These are phyloP conservation scores for Sceliomorpha sp. DNA, from an alignment of 2,888 invertebrate species.

Conservation along the genomic window DNA sequence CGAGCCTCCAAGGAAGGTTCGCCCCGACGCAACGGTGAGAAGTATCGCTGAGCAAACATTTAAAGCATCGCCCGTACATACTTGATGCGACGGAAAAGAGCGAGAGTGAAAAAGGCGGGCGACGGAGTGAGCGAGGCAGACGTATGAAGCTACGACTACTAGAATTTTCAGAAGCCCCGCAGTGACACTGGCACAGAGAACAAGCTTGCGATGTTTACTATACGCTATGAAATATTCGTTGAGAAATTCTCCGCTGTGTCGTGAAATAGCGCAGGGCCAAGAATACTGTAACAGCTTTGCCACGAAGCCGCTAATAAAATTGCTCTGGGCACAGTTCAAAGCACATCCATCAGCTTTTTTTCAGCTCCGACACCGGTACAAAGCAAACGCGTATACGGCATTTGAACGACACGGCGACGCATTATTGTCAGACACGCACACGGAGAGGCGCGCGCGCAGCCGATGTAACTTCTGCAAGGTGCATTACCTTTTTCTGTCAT, in stretches of 20 bases:
- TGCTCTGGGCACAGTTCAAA: conserved; percentile 32
- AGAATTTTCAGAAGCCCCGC: conserved; percentile 32
- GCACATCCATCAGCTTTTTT: conserved; percentile 38
- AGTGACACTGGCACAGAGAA: conserved; percentile 1
- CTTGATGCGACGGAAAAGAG: conserved; percentile 22
- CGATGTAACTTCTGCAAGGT: conserved; percentile 17
- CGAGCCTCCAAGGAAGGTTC: conserved; percentile 20
- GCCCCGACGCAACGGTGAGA: conserved; percentile 43
- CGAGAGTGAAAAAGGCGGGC: conserved; percentile 6
- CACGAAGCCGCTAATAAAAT: conserved; percentile 47
- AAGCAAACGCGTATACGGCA: conserved; percentile 28
- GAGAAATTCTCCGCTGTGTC: conserved; percentile 1
- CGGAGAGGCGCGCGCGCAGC: conserved; percentile 24
- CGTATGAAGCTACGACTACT: conserved; percentile 30
- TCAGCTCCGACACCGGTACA: conserved; percentile 13
- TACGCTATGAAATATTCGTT: conserved; percentile 8
- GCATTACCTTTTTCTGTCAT: conserved; percentile 14
- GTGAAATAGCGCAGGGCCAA: not conserved
- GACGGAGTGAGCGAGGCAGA: conserved; percentile 1
- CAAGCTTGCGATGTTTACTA: conserved; percentile 6
- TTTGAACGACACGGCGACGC: conserved; percentile 35
- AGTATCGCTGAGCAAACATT: conserved; percentile 54
- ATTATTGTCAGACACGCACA: conserved; percentile 36
- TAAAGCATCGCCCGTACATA: conserved; percentile 38
- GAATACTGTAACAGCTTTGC: conserved; percentile 10